Conservation (phyloP, 2,888 invertebrate genomes). For the Slavum lentiscoides region DNA sequence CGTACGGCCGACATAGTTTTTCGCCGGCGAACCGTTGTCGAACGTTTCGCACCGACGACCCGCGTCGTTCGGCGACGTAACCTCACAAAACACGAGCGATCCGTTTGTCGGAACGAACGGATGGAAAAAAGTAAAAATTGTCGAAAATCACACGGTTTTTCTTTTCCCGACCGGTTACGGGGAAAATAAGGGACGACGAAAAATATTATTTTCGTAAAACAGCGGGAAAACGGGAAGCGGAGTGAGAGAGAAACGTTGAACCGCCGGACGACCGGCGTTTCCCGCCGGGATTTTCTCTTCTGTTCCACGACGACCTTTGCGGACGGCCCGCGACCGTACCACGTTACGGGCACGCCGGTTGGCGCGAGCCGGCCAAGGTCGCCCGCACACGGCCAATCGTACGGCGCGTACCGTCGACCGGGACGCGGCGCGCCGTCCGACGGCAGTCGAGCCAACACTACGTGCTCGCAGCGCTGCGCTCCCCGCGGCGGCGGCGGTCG, state of each 20-base stretch:
- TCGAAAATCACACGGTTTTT: too few species aligned
- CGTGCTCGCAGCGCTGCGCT: not conserved
- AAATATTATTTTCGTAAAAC: too few species aligned
- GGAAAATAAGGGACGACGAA: too few species aligned
- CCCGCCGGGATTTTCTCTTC: slow-evolving; percentile 20
- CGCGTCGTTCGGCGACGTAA: not conserved
- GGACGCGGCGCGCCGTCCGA: not conserved
- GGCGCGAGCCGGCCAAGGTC: not conserved
- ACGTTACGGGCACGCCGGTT: not conserved
- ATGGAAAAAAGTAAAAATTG: too few species aligned
- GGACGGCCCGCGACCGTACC: too few species aligned
- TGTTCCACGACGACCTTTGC: slow-evolving; percentile 39
- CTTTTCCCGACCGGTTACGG: too few species aligned
- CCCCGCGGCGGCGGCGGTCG: not conserved
- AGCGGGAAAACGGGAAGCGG: too few species aligned
- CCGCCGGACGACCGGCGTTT: not conserved
- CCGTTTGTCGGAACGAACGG: too few species aligned
- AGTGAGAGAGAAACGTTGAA: too few species aligned
- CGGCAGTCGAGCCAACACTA: slow-evolving; percentile 31
- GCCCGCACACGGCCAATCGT: not conserved
- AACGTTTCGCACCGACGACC: not conserved
- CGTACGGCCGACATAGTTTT: too few species aligned
- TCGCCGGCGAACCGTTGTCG: not conserved
- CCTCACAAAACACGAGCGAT: too few species aligned
- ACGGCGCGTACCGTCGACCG: not conserved